These are phyloP conservation scores for Pangasius larnaudii DNA, from an alignment of 2,797 vertebrate genomes.

Conservation along the genomic window DNA sequence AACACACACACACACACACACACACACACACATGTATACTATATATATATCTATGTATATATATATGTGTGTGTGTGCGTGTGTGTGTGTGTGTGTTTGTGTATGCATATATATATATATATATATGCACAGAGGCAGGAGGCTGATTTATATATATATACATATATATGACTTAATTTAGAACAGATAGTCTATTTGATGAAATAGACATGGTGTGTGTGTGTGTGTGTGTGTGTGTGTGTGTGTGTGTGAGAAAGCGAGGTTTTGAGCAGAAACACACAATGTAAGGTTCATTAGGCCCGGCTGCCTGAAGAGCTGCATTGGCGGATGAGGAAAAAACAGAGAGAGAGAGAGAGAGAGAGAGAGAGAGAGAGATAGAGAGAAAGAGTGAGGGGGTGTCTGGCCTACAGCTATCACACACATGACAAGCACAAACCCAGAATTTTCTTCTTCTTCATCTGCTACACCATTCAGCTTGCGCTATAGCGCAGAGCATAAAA, in stretches of 20 bases:
- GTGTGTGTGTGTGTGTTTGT: no score
- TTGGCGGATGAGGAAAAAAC: constrained; percentile 50
- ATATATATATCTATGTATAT: not conserved
- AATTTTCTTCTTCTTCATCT: constrained; percentile 27
- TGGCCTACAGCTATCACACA: constrained; percentile 41
- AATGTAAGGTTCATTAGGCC: constrained; percentile 55
- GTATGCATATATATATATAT: no score
- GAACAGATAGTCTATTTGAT: not conserved
- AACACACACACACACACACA: constrained; percentile 36
- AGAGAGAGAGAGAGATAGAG: not conserved
- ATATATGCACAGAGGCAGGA: no score
- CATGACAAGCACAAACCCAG: constrained; percentile 39
- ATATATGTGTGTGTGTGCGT: no score
- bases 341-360: constrained; percentile 16
- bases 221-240: not conserved
- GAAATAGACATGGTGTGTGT: not conserved
- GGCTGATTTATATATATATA: not conserved
- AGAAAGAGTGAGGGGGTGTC: not conserved
- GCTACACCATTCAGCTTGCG: constrained; percentile 30
- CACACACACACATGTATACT: constrained; percentile 8
- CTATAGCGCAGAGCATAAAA: constrained; percentile 27
- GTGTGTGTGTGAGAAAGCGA: not conserved
- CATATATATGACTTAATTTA: not conserved
- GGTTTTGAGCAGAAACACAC: constrained; percentile 17
- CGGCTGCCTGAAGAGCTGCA: constrained; percentile 53